Evolutionary conservation across 2,797 vertebrate species (phyloP), one percentile per base, ranked within the genome.

Genomic region (Oceanodroma leucorhoa): DNA sequence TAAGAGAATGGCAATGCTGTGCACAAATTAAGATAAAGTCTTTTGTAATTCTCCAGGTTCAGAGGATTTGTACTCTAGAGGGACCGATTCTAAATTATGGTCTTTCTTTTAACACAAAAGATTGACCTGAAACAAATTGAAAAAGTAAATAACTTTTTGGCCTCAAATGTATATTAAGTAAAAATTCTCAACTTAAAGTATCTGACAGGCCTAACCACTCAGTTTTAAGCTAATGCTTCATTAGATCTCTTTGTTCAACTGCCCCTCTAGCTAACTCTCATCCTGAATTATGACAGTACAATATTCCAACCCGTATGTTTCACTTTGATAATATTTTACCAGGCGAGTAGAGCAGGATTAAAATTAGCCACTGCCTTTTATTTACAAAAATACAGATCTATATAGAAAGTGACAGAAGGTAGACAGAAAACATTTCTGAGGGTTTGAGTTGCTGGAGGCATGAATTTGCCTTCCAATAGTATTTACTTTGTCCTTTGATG

Each of bases 161-260:
- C 88, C 81, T 96, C 93, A 79, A 83, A 97, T 95, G 94, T 96
- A 96, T 97, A 97, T 97, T 97, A 97, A 97, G 95, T 91, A 97
- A 98, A 97, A 97, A 94, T 95, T 98, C 97, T 98, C 97, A 98
- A 76, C 89, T 96, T 97, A 95, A 97, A 98, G 96, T 97, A 97
- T 98, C 98, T 98, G 98, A 98, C 98, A 97, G 97, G 96, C 96
- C 98, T 98, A 98, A 98, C 84, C 57, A 54, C 79, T 41, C 78
- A 48, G 87, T 95, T 96, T 96, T 97, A 96, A 97, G 89, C 91
- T 96, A 97, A 95, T 97, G 96, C 93, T 97, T 97, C 96, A 89
- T 97, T 98, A 99, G 79, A 96, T 98, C 97, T 97, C 97, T 98
- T 98, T 98, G 97, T 98, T 98, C 96, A 98, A 96, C 87, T 97